These are phyloP conservation scores for Ophioninae sp. DNA, from an alignment of 2,888 invertebrate species.

Conservation along the genomic window DNA sequence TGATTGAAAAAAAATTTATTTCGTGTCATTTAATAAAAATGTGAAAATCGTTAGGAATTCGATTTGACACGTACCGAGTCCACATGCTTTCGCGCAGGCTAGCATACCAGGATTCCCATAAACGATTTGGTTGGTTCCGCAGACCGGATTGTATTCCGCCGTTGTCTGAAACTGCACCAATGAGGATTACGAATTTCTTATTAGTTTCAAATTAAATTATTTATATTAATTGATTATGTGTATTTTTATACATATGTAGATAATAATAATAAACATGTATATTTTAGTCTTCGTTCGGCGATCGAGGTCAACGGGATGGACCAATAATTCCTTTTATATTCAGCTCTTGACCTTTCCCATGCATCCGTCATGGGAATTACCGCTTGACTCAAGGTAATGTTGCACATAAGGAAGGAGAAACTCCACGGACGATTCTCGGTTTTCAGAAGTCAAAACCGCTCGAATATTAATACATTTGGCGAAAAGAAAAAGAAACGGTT, in stretches of 20 bases:
- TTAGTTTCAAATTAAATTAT: background rate
- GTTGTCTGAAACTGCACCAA: conserved; percentile 64
- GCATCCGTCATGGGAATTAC: background rate
- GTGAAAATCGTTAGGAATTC: too few relatives aligned
- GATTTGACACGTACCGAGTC: conserved; percentile 65
- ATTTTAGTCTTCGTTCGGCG: background rate
- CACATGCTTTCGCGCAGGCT: conserved; percentile 70
- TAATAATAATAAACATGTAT: background rate
- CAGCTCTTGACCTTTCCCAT: conserved; percentile 32
- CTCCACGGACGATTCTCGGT: too few relatives aligned
- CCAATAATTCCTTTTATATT: conserved; percentile 36
- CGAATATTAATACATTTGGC: too few relatives aligned
- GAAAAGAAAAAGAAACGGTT: too few relatives aligned
- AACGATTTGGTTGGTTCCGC: conserved; percentile 68
- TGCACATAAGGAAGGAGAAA: too few relatives aligned
- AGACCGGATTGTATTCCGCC: conserved; percentile 75
- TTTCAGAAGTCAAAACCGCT: too few relatives aligned
- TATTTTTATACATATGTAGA: too few relatives aligned
- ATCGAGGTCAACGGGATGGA: conserved; percentile 41
- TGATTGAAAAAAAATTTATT: too few relatives aligned
- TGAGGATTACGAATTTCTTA: background rate
- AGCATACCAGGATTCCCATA: conserved; percentile 72
- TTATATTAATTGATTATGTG: too few relatives aligned
- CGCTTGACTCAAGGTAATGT: conserved; percentile 12
- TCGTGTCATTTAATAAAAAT: too few relatives aligned